phyloP scores from a whole-genome alignment of 2,797 vertebrate genomes.

The Glyptemys insculpta region DNA sequence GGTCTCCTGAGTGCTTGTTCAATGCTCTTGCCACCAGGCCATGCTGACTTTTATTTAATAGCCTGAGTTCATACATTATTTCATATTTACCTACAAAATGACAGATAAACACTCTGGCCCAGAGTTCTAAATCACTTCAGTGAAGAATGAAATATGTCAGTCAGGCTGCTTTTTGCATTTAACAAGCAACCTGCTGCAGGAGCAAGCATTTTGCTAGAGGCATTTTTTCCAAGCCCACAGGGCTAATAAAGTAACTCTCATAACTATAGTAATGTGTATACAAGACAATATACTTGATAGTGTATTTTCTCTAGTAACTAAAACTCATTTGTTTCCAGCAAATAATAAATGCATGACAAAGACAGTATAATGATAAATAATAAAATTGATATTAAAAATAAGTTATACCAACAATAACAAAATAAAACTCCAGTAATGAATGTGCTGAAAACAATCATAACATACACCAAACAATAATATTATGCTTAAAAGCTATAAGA shows the following conservation, averaged over 20 bases:
- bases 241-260: background rate
- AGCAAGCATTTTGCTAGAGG: background rate
- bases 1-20: background rate
- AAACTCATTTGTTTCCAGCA: background rate
- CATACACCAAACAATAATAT: background rate
- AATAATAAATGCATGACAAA: background rate
- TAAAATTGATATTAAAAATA: background rate
- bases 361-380: background rate
- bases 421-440: background rate
- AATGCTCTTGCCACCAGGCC: background rate
- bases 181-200: background rate
- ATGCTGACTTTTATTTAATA: background rate
- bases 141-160: background rate
- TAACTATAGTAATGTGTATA: background rate
- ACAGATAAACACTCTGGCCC: background rate
- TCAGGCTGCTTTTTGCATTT: background rate
- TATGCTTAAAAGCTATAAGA: background rate
- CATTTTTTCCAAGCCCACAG: background rate
- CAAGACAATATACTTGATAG: background rate
- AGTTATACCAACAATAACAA: background rate
- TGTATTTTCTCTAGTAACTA: background rate
- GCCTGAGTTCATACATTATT: constrained; percentile 28
- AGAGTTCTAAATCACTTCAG: background rate
- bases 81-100: background rate
- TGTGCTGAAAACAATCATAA: background rate